Evolutionary conservation across 2,888 invertebrate species (phyloP).

Genomic region (Lepidocyrtinus sp.): DNA sequence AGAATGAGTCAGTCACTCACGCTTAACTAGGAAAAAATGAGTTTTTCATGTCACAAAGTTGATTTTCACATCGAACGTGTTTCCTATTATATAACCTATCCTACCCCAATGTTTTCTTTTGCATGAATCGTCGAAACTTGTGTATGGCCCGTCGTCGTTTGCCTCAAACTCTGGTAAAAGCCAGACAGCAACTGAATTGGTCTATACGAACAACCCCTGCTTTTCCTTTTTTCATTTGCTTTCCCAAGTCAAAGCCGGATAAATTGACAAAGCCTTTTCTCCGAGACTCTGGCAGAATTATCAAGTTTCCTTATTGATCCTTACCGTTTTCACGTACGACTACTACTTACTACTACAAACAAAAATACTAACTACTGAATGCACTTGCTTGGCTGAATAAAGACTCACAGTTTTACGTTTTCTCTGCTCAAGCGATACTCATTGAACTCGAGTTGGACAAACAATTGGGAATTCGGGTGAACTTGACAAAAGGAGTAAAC

Average conservation of each 20-base stretch:
- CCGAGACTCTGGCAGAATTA: no score
- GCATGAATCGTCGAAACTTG: not conserved
- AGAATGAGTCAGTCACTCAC: slow-evolving; percentile 13
- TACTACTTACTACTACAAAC: no score
- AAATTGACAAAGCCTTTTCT: no score
- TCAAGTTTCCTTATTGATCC: no score
- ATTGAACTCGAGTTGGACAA: no score
- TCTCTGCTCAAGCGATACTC: no score
- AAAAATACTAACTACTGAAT: no score
- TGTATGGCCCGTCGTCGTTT: not conserved
- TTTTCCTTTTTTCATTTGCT: not conserved
- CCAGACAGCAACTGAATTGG: not conserved
- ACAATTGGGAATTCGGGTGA: no score
- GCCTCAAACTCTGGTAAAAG: slow-evolving; percentile 12
- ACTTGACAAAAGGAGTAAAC: no score
- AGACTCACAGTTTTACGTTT: no score
- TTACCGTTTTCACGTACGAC: no score
- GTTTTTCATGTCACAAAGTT: slow-evolving; percentile 8
- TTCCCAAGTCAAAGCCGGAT: not conserved
- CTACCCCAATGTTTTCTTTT: not conserved
- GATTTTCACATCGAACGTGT: not conserved
- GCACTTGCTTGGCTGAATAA: no score
- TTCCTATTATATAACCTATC: not conserved
- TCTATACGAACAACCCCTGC: not conserved
- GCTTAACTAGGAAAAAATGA: slow-evolving; percentile 9